These are phyloP conservation scores for Macrotus californicus DNA, from an alignment of 2,113 vertebrate genomes.

Conservation along the genomic window DNA sequence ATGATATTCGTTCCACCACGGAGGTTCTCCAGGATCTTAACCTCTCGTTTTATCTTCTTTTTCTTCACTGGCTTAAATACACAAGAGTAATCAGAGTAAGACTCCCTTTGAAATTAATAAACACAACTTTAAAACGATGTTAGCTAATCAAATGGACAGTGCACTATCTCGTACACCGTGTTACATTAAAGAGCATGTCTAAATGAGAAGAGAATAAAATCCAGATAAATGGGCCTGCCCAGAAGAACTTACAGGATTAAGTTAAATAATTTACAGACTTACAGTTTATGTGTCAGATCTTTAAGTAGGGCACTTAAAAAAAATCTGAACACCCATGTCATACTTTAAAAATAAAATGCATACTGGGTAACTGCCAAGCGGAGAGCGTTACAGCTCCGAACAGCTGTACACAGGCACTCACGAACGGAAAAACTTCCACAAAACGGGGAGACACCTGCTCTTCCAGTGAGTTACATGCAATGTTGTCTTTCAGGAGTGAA, in stretches of 20 bases:
- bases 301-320: conserved; percentile 45
- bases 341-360: conserved; percentile 68
- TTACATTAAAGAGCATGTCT: not conserved
- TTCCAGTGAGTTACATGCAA: conserved; percentile 24
- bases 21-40: conserved; percentile 98
- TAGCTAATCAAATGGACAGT: not conserved
- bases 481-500: conserved; percentile 48
- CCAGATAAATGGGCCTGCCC: not conserved
- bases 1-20: conserved; percentile 99
- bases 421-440: conserved; percentile 53
- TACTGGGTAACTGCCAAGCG: conserved; percentile 52
- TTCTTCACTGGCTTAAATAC: conserved; percentile 97
- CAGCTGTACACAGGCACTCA: conserved; percentile 43
- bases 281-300: conserved; percentile 1
- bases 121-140: conserved; percentile 42
- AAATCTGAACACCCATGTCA: conserved; percentile 28
- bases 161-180: not conserved
- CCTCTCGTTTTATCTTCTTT: conserved; percentile 99
- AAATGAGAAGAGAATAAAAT: not conserved
- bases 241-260: not conserved
- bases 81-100: conserved; percentile 82
- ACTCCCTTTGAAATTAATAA: conserved; percentile 72
- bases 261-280: conserved; percentile 16
- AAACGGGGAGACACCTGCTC: conserved; percentile 62
- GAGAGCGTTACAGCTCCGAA: conserved; percentile 24